Evolutionary conservation across 2,888 invertebrate genomes (phyloP), one percentile per base, ranked within the genome.

Genomic region (Lamellibrachia satsuma): DNA sequence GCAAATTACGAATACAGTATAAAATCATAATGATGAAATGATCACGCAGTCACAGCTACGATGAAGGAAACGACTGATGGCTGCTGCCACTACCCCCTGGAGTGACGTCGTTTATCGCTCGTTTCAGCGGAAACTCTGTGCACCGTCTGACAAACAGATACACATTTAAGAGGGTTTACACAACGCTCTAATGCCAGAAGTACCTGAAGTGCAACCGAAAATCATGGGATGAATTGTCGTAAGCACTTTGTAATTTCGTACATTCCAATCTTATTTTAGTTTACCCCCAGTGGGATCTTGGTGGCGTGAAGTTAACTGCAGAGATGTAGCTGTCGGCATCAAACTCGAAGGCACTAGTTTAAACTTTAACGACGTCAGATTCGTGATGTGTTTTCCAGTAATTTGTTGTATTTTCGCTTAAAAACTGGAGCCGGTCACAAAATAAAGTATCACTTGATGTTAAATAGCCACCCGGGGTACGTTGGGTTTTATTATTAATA

Each of bases 21-120:
- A 55, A 55, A 55, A 55, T 55, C 9, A 39, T 39, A 39, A 39
- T 39, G 39, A 39, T 39, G 39, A 55, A 55, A 55, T 55, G 7
- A 55, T 55, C 55, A 55, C 55, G 9, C 9, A 55, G 55, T 55
- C 9, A 55, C 55, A 55, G 55, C 55, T 55, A 55, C 55, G 39
- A 39, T 39, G 55, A 55, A 55, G 55, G 55, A 55, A 9, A 9
- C 55, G 55, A 55, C 55, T 9, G 55, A 9, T 75, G 75, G 15
- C 15, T 75, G 75, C 75, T 22, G 75, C 75, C 75, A n/a, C 75
- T 75, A 75, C 75, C 75, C 75, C 75, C 75, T 75, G 75, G 75
- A 75, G 75, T 75, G 75, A 75, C 75, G 75, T 75, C 75, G 75
- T 75, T 75, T 75, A 75, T 75, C 75, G 75, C 75, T 75, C 75